These are phyloP conservation scores for Propithecus perrieri DNA, from an alignment of 2,797 vertebrate species.

Conservation along the genomic window DNA sequence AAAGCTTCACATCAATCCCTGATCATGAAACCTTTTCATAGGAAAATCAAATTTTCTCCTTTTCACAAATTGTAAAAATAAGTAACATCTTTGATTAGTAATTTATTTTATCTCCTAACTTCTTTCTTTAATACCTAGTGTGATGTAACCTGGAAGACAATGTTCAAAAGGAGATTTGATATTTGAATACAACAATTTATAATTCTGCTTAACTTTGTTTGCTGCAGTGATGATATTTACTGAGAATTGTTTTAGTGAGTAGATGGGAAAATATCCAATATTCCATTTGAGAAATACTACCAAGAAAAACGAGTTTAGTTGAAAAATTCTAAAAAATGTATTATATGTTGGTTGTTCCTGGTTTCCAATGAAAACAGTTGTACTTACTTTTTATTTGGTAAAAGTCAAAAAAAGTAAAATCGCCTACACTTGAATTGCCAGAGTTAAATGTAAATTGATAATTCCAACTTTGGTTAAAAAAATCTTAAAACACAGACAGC, in stretches of 20 bases:
- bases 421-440: background rate
- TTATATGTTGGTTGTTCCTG: background rate
- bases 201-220: too few relatives aligned
- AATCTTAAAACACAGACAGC: background rate
- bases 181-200: fast-evolving
- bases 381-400: background rate
- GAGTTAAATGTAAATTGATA: background rate
- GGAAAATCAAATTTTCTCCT: background rate
- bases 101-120: background rate
- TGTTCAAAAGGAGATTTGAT: background rate
- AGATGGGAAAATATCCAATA: background rate
- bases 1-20: background rate
- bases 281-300: background rate
- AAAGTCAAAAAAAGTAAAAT: background rate
- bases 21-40: background rate
- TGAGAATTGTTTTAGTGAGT: background rate
- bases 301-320: background rate
- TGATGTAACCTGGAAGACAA: background rate
- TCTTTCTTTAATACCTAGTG: background rate
- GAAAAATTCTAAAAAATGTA: background rate
- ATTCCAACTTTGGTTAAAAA: background rate
- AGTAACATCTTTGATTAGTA: background rate
- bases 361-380: background rate
- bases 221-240: background rate
- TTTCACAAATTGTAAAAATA: background rate